phyloP scores from a whole-genome alignment of 2,797 vertebrate species.

The Gallinago solitaria region DNA sequence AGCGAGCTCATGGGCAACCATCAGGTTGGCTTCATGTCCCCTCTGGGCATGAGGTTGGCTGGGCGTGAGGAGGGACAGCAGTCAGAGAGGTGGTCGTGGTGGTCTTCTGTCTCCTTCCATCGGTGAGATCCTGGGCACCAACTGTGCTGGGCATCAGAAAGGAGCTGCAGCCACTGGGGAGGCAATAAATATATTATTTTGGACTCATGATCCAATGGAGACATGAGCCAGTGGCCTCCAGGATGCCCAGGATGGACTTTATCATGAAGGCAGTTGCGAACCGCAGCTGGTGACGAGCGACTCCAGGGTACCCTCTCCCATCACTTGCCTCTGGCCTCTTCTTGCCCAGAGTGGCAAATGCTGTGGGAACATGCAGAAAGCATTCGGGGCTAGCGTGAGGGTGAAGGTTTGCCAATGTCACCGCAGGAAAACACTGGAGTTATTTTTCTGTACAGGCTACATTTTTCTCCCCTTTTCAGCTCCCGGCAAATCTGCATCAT shows the following conservation, averaged over 20 bases:
- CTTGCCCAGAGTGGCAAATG: neutral
- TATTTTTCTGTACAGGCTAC: neutral
- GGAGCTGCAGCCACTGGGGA: neutral
- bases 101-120: neutral
- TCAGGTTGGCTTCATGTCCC: neutral
- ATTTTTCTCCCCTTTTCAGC: neutral
- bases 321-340: neutral
- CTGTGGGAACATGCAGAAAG: neutral
- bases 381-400: accelerated
- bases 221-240: neutral
- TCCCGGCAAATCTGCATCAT: neutral
- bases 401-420: neutral
- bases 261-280: neutral
- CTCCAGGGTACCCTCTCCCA: neutral
- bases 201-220: neutral
- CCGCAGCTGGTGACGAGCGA: accelerated
- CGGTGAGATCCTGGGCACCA: accelerated
- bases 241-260: neutral
- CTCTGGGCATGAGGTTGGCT: neutral
- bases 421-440: neutral
- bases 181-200: neutral
- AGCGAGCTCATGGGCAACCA: accelerated
- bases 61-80: neutral
- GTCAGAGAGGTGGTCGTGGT: accelerated
- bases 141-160: neutral